A percentile compares a stretch with the other conserved stretches of the same genome.
Conservation (phyloP, 1,140 invertebrate genomes). For the Drosophila sturtevanti region DNA sequence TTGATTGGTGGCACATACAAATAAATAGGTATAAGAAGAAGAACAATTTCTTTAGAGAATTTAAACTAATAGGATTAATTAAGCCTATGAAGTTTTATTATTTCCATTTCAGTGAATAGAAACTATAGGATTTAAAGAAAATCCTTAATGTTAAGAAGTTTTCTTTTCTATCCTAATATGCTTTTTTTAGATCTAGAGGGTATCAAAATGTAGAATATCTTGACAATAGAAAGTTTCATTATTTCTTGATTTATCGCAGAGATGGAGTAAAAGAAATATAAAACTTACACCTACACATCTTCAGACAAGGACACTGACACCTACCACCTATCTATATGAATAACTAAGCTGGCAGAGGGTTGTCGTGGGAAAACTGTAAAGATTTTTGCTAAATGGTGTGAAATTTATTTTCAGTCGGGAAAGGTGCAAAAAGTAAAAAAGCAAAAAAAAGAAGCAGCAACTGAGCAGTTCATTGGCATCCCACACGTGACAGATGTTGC, state of each 20-base stretch:
- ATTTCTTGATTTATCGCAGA: conserved; percentile 73
- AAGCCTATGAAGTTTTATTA: too few species aligned
- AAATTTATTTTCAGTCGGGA: conserved; percentile 70
- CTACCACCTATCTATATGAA: too few species aligned
- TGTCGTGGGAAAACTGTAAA: conserved; percentile 29
- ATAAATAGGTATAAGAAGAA: too few species aligned
- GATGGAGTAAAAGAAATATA: neutral
- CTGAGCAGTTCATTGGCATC: conserved; percentile 68
- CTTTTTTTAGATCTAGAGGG: neutral
- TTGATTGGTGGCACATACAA: too few species aligned
- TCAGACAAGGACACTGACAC: conserved; percentile 11
- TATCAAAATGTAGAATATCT: conserved; percentile 54
- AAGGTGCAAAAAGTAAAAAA: conserved; percentile 15
- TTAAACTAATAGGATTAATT: too few species aligned
- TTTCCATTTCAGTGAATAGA: too few species aligned
- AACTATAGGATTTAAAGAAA: too few species aligned
- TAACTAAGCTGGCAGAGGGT: conserved; percentile 30
- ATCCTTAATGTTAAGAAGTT: neutral
- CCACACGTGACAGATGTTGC: conserved; percentile 56
- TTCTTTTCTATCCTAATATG: neutral
- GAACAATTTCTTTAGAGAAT: too few species aligned
- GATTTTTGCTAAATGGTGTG: conserved; percentile 70
- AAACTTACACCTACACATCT: conserved; percentile 15
- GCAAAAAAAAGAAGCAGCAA: conserved; percentile 17
- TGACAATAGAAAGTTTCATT: conserved; percentile 19